Base-by-base conservation (phyloP, 2,888 invertebrate genomes). In the Saturnia japonica region DNA sequence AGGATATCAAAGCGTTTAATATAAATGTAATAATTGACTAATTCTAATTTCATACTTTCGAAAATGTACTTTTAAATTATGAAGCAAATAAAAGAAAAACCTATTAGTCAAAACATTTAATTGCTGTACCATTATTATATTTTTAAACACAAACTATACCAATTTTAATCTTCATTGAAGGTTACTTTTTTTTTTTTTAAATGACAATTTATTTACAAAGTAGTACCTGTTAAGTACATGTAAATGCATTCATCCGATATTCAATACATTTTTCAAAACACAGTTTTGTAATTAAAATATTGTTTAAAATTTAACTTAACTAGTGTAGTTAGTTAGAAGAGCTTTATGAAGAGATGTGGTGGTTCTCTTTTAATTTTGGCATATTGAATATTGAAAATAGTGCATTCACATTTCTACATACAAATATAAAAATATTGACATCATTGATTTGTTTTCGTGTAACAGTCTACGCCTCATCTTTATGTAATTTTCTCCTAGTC, bases 121-220 rank as follows among this genome's bases (percentile, higher is more conserved):
- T 77, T 80, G 80, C 77, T 78, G 76, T 79, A 81, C 78, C 76
- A 77, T 78, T 70, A 75, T 74, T 76, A 76, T 72, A 73, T 73
- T 72, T 76, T 73, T 71, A 76, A 73, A 72, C 34, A 68, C 72
- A 72, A 22, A 54, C 67, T 70, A 77, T 73, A 75, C 75, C 72
- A 75, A 74, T 45, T 67, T 73, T 74, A 69, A 64, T 66, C 75
- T 75, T 73, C 72, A 70, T 72, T 72, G 67, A 76, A 76, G 75
- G 75, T 76, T 69, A 76, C 68, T 67, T 42, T 74, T 76, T 78
- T 68, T 73, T 73, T 71, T 71, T 51, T 69, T 71, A 60, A 54
- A n/a, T 25, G 54, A 28, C 51, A 71, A 67, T 62, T 34, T 70
- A 71, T 70, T 70, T 70, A 70, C 70, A 70, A 25, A 54, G 42